Conservation (phyloP, 2,113 vertebrate species). For the Oceanodroma tethys region DNA sequence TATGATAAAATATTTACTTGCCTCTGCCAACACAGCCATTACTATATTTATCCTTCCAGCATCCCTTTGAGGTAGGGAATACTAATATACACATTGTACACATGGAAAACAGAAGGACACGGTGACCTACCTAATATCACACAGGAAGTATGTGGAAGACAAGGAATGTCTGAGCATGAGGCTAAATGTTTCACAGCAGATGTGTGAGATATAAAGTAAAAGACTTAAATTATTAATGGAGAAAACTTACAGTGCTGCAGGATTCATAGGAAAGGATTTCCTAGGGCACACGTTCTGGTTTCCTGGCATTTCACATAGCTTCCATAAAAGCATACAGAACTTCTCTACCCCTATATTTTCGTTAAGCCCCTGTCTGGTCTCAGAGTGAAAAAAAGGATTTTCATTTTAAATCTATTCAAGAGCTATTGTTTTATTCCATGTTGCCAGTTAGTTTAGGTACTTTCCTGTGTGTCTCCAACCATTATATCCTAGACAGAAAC, state of each 20-base stretch:
- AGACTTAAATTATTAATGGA: background rate
- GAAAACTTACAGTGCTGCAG: background rate
- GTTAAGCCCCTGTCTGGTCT: background rate
- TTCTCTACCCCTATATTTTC: background rate
- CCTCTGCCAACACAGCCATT: background rate
- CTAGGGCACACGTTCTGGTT: background rate
- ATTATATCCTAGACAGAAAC: background rate
- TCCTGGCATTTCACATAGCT: background rate
- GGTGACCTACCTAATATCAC: background rate
- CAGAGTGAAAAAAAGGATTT: background rate
- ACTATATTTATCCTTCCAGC: constrained; percentile 33
- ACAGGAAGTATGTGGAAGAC: background rate
- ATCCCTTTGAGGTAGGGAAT: constrained; percentile 25
- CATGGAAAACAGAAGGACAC: constrained; percentile 12
- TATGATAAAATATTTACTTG: constrained; percentile 28
- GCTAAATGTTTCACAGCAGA: constrained; percentile 22
- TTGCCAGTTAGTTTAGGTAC: background rate
- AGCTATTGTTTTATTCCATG: background rate
- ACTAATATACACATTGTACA: background rate
- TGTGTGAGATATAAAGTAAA: background rate
- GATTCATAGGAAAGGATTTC: background rate
- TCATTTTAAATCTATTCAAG: background rate
- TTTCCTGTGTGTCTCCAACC: background rate
- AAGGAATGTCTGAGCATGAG: background rate
- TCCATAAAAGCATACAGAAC: background rate